Evolutionary conservation across 2,888 invertebrate species (phyloP), one percentile per base, ranked within the genome.

Genomic region (Platycheirus rosarum): DNA sequence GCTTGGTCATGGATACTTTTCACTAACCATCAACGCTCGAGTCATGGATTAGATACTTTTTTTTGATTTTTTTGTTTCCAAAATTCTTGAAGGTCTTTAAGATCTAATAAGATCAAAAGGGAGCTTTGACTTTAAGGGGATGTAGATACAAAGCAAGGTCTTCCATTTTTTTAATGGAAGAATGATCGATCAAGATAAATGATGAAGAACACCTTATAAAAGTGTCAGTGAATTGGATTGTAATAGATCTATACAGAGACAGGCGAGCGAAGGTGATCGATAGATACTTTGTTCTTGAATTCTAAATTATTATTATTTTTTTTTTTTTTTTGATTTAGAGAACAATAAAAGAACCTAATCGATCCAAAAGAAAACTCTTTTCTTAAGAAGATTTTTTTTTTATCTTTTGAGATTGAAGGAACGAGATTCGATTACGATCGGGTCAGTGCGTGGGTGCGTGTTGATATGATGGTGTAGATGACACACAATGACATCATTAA

Each of bases 141-240:
- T 20, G 46, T n/a, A 2, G n/a, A 44, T 57, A 13, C 20, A 14
- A 4, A 29, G 18, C 16, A 7, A 57, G 44, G 70, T 62, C 32
- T 57, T 60, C 49, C 11, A 57, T 16, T 53, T 55, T 51, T 55
- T 37, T 65, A 48, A 46, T 49, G 26, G 60, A 35, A 29, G 32
- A 71, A 77, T 82, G 82, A 82, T 82, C 82, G 82, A 82, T 82
- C 82, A 71, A 82, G 77, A 82, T 73, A 77, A 77, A 82, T 76
- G 82, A 71, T 82, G 77, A 73, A 71, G 82, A 77, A 77, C 82
- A 73, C 77, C 82, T 68, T 77, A 82, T 82, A 77, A 77, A 73
- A 63, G 77, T 82, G 71, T 82, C 82, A 77, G 82, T 40, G 42
- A 77, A 44, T 60, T 44, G n/a, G 60, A 73, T 73, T 71, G 82